phyloP scores from a whole-genome alignment of 2,797 vertebrate genomes.

The Phoebastria nigripes region DNA sequence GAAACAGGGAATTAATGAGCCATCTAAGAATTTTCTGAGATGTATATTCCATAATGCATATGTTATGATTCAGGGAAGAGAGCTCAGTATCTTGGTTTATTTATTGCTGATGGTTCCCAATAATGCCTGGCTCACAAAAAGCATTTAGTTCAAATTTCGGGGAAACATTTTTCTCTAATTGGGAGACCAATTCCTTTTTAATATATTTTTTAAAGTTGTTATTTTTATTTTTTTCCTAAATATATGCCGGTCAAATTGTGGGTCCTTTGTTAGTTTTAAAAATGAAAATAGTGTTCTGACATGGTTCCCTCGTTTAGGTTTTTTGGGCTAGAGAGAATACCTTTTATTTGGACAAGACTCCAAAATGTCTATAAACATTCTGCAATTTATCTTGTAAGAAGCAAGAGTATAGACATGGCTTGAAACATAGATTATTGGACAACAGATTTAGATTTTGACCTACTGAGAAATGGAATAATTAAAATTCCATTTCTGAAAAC shows the following conservation, averaged over 20 bases:
- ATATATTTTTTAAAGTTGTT: not conserved
- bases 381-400: not conserved
- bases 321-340: not conserved
- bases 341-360: not conserved
- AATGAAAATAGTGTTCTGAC: not conserved
- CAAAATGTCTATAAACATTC: not conserved
- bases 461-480: not conserved
- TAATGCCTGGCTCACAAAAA: not conserved
- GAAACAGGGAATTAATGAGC: constrained; percentile 50
- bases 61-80: constrained; percentile 16
- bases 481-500: not conserved
- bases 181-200: not conserved
- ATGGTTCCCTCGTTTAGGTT: not conserved
- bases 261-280: not conserved
- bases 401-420: not conserved
- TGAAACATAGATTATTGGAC: not conserved
- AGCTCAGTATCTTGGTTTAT: not conserved
- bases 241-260: not conserved
- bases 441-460: not conserved
- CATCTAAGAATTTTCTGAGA: constrained; percentile 41
- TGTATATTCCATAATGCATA: constrained; percentile 28
- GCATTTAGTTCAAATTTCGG: not conserved
- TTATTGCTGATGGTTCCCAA: not conserved
- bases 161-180: not conserved
- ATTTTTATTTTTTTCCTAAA: not conserved